These are phyloP conservation scores for Rhodinocichla rosea DNA, from an alignment of 2,113 vertebrate species.

Conservation along the genomic window DNA sequence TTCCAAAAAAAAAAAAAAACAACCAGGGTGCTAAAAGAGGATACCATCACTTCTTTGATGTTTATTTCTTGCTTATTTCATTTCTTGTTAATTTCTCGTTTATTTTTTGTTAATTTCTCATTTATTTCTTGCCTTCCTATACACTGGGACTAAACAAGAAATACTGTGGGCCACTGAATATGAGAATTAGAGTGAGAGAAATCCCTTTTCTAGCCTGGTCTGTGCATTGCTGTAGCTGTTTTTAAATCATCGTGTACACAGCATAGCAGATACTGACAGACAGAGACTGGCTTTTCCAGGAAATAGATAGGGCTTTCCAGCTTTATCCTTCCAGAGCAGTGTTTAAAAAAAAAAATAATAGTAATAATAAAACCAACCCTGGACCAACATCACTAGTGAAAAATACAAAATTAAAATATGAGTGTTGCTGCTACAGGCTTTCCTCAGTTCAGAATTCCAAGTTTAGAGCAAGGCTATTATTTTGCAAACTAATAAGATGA, in stretches of 20 bases:
- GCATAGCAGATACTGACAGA: not conserved
- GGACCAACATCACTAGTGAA: not conserved
- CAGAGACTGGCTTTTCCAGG: not conserved
- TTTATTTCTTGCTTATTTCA: not conserved
- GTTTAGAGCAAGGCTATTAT: not conserved
- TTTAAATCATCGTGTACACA: not conserved
- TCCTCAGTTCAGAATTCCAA: not conserved
- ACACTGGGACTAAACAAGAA: not conserved
- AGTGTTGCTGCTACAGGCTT: not conserved
- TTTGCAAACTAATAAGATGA: slow-evolving; percentile 17
- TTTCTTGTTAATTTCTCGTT: not conserved
- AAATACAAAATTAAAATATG: not conserved
- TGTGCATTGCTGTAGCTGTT: not conserved
- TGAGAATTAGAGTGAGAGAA: not conserved
- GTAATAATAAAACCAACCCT: not conserved
- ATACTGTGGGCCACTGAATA: not conserved
- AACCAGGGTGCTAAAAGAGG: not conserved
- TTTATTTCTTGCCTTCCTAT: not conserved
- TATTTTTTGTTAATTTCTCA: not conserved
- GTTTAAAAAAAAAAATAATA: not conserved
- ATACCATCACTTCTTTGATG: not conserved
- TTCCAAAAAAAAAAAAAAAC: not conserved
- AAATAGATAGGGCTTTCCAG: not conserved
- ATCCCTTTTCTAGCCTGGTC: not conserved
- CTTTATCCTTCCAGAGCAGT: not conserved